Conservation (phyloP, 2,888 invertebrate genomes). For the Muschampia plurimacula region DNA sequence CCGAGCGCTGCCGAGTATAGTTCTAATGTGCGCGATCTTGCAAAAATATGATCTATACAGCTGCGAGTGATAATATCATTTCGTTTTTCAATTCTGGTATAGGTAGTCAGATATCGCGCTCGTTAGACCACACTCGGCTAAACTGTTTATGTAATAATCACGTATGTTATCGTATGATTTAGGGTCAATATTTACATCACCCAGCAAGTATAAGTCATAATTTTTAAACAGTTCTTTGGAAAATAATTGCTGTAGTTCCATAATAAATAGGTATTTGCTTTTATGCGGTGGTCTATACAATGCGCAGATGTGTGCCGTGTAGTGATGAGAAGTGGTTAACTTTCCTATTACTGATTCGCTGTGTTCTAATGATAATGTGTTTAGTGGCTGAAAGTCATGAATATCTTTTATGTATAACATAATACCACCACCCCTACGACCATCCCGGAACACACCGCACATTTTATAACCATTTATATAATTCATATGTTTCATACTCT, state of each 20-base stretch:
- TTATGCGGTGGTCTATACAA: constrained; percentile 40
- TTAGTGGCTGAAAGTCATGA: background rate
- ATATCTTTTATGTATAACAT: background rate
- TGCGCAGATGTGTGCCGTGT: constrained; percentile 17
- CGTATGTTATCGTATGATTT: background rate
- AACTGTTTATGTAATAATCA: constrained; percentile 18
- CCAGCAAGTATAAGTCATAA: constrained; percentile 23
- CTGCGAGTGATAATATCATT: constrained; percentile 25
- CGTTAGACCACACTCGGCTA: constrained; percentile 30
- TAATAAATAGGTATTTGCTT: constrained; percentile 38
- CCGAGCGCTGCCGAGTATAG: constrained; percentile 41
- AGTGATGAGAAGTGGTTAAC: background rate
- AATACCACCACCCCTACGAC: background rate
- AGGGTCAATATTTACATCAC: constrained; percentile 39
- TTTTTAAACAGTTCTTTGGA: background rate
- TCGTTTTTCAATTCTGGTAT: constrained; percentile 38
- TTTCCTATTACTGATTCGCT: background rate
- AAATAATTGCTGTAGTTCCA: constrained; percentile 19
- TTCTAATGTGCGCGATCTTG: constrained; percentile 28
- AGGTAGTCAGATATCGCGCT: constrained; percentile 37
- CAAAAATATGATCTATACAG: constrained; percentile 43
- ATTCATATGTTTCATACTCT: background rate
- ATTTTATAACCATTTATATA: background rate
- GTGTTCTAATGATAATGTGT: background rate
- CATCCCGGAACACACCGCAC: background rate